Conservation (phyloP, 2,888 invertebrate genomes). For the Ptilodon capucinus region DNA sequence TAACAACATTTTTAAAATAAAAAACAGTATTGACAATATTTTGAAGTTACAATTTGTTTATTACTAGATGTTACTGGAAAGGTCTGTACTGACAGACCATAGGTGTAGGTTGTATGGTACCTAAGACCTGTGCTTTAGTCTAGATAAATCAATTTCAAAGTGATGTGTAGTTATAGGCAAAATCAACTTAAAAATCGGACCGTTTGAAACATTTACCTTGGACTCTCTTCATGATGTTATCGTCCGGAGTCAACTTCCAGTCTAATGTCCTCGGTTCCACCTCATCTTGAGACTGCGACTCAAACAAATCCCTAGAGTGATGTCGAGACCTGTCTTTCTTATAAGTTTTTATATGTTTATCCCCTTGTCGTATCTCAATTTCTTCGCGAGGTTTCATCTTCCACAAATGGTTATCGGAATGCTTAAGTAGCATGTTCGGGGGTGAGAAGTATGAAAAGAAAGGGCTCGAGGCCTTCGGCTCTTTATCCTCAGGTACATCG, state of each 20-base stretch:
- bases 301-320: slow-evolving; percentile 68
- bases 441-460: slow-evolving; percentile 71
- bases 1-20: slow-evolving; percentile 30
- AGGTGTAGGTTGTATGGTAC: too few relatives aligned
- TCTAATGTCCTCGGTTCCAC: slow-evolving; percentile 44
- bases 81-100: too few relatives aligned
- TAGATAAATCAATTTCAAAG: neutral
- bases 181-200: slow-evolving; percentile 51
- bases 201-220: slow-evolving; percentile 65
- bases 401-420: slow-evolving; percentile 46
- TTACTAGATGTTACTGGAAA: too few relatives aligned
- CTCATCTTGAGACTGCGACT: slow-evolving; percentile 65
- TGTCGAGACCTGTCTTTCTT: slow-evolving; percentile 44
- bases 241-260: slow-evolving; percentile 65
- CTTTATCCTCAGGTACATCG: slow-evolving; percentile 53
- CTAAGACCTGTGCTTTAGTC: too few relatives aligned
- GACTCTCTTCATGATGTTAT: slow-evolving; percentile 61
- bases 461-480: slow-evolving; percentile 58
- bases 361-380: slow-evolving; percentile 31
- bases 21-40: slow-evolving; percentile 31
- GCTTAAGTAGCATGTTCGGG: slow-evolving; percentile 45
- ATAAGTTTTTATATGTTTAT: slow-evolving; percentile 31
- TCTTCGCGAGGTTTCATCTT: slow-evolving; percentile 48
- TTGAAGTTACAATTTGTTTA: too few relatives aligned
- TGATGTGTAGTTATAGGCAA: slow-evolving; percentile 24